Percentiles rank a stretch among this genome's conserved stretches.
These are phyloP conservation scores for Megamerina dolium DNA, from an alignment of 2,888 invertebrate species.

Conservation along the genomic window DNA sequence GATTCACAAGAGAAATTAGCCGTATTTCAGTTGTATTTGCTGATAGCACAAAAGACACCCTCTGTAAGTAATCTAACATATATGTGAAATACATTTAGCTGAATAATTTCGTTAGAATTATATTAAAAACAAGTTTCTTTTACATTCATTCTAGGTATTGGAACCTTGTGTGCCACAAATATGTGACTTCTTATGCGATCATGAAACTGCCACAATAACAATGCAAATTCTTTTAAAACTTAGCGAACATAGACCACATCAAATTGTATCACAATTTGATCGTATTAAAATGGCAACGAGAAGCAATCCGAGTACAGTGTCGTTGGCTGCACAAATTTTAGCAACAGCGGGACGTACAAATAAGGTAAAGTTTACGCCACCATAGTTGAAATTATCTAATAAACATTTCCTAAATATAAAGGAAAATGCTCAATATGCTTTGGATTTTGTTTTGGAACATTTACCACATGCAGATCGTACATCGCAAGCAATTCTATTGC, in stretches of 20 bases:
- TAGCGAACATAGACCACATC: slow-evolving; percentile 62
- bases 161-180: slow-evolving; percentile 77
- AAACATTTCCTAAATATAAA: slow-evolving; percentile 39
- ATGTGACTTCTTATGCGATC: slow-evolving; percentile 63
- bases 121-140: slow-evolving; percentile 4
- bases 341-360: slow-evolving; percentile 66
- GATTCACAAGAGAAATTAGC: slow-evolving; percentile 82
- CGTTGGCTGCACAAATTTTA: slow-evolving; percentile 64
- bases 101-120: not conserved
- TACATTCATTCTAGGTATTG: slow-evolving; percentile 55
- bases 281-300: slow-evolving; percentile 64
- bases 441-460: slow-evolving; percentile 74
- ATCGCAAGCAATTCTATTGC: slow-evolving; percentile 67
- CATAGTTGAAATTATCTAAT: not conserved
- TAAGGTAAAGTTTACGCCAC: too few relatives aligned
- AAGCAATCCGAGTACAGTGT: slow-evolving; percentile 59
- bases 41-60: slow-evolving; percentile 76
- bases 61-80: slow-evolving; percentile 51
- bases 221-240: slow-evolving; percentile 71
- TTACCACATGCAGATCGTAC: slow-evolving; percentile 65
- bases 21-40: slow-evolving; percentile 72
- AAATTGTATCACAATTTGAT: slow-evolving; percentile 65
- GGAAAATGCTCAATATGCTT: slow-evolving; percentile 74
- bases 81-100: not conserved
- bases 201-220: slow-evolving; percentile 58